Percentiles rank a stretch among this genome's conserved stretches.
phyloP scores from a whole-genome alignment of 2,888 invertebrate genomes.

The Chironomus tentans region DNA sequence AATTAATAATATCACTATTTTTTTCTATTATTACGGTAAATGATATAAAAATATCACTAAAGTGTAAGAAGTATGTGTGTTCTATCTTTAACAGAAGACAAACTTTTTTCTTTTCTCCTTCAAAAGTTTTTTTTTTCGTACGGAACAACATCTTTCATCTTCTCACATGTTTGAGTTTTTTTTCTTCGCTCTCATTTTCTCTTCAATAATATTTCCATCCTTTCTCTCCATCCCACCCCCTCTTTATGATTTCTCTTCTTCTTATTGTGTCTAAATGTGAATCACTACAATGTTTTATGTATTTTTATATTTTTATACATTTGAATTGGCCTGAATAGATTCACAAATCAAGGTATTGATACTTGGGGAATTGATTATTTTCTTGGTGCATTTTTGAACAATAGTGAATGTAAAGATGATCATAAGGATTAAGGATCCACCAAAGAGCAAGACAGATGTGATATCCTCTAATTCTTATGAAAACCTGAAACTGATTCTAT shows the following conservation, averaged over 20 bases:
- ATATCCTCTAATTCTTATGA: no score
- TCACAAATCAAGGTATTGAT: no score
- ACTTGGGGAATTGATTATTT: no score
- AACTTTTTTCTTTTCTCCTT: background rate
- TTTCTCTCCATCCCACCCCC: background rate
- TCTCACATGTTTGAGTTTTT: no score
- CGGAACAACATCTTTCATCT: background rate
- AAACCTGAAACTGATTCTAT: no score
- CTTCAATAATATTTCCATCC: background rate
- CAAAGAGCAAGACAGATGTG: no score
- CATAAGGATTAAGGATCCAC: no score
- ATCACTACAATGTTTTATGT: background rate
- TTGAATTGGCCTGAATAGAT: no score
- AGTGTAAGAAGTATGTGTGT: slow-evolving; percentile 2
- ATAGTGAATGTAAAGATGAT: no score
- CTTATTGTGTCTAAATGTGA: background rate
- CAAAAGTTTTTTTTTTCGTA: background rate
- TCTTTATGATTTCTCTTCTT: background rate
- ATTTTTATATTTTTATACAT: background rate
- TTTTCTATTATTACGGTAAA: background rate
- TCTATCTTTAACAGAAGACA: slow-evolving; percentile 4
- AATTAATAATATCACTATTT: background rate
- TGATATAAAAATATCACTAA: background rate
- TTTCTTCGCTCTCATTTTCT: no score
- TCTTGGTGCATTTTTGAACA: no score